Evolutionary conservation across 1,140 invertebrate species (phyloP).

Genomic region (Diabrotica undecimpunctata): DNA sequence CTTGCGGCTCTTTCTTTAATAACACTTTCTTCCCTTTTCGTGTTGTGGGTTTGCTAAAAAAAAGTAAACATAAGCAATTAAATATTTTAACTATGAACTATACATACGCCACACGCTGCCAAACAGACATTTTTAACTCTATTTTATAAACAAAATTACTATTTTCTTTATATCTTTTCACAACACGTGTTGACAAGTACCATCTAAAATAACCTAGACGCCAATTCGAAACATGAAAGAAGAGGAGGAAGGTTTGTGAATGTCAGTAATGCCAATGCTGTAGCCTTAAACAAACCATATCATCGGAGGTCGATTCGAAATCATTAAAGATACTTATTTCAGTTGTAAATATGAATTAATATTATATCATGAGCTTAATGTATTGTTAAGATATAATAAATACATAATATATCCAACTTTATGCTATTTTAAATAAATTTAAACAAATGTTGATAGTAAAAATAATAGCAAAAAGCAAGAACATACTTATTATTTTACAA

Average conservation of each 20-base stretch:
- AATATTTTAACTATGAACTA: neutral
- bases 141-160: neutral
- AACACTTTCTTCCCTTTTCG: constrained; percentile 83
- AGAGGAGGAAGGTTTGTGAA: neutral
- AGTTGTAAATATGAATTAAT: too few relatives aligned
- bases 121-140: constrained; percentile 34
- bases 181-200: neutral
- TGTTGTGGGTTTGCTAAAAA: constrained; percentile 81
- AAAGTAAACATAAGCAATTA: constrained; percentile 17
- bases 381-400: too few relatives aligned
- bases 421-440: too few relatives aligned
- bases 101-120: constrained; percentile 43
- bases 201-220: neutral
- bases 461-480: too few relatives aligned
- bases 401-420: too few relatives aligned
- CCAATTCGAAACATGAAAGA: neutral
- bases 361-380: too few relatives aligned
- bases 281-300: too few relatives aligned
- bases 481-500: too few relatives aligned
- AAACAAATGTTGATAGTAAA: too few relatives aligned
- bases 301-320: too few relatives aligned
- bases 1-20: constrained; percentile 76
- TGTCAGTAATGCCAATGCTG: too few relatives aligned
- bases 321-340: too few relatives aligned
- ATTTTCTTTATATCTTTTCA: neutral